Percentiles rank a stretch among this genome's conserved stretches.
Evolutionary conservation across 2,113 vertebrate species (phyloP).

Genomic region (Xenopus borealis): DNA sequence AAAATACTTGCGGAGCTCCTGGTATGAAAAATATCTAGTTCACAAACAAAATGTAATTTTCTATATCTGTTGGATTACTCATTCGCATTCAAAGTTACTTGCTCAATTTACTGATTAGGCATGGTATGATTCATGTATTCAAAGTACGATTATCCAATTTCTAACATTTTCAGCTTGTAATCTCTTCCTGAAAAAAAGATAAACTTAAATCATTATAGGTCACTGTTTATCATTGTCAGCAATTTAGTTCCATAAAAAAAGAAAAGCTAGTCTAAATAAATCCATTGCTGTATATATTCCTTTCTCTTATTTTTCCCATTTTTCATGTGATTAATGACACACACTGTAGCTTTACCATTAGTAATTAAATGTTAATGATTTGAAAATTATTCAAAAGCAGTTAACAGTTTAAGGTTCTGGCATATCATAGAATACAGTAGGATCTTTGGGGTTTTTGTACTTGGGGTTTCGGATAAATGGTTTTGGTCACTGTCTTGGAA

Average conservation of each 20-base stretch:
- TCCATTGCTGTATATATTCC: no score
- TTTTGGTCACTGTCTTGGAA: no score
- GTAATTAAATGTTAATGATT: no score
- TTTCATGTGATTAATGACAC: no score
- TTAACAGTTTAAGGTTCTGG: no score
- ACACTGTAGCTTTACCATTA: no score
- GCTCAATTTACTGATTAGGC: slow-evolving; percentile 16
- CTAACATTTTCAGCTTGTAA: slow-evolving; percentile 2
- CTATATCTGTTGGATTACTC: slow-evolving; percentile 7
- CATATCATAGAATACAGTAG: no score
- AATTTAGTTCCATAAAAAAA: background rate
- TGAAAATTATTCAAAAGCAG: no score
- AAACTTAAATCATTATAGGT: background rate
- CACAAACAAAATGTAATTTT: slow-evolving; percentile 1
- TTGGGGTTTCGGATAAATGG: no score
- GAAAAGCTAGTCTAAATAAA: no score
- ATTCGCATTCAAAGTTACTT: slow-evolving; percentile 7
- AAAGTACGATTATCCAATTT: background rate
- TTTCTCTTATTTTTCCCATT: no score
- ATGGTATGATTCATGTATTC: slow-evolving; percentile 7
- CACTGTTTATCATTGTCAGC: background rate
- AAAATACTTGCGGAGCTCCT: background rate
- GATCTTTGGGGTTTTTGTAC: no score
- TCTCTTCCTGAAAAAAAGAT: background rate
- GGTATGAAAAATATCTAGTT: slow-evolving; percentile 18